Base-by-base conservation (phyloP, 2,888 invertebrate genomes). In the Xestia c-nigrum region DNA sequence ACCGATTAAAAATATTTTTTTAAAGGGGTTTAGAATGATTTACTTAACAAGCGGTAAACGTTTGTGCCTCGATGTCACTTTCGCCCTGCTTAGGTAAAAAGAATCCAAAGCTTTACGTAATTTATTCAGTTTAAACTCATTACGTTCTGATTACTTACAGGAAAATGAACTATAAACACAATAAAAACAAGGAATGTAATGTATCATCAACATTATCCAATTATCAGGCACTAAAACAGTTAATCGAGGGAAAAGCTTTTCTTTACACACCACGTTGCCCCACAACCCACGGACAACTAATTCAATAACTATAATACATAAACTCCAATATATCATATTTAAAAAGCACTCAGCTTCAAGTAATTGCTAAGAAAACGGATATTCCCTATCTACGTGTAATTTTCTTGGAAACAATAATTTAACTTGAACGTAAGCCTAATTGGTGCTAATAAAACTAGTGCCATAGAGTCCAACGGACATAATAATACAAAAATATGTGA, bases 291-390 rank as follows among this genome's bases (percentile, higher is more conserved):
- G 52, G 21, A 55, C 57, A 61, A 63, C 69, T 80, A 76, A 76
- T 74, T 66, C 46, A 63, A 72, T 74, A 67, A 67, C 66, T 52
- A n/a, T n/a, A 31, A 52, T n/a, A 57, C 68, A 72, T 74, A 68
- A 67, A 72, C 67, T 72, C 52, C 38, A 64, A 38, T 52, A 72
- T 64, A 81, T 76, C 59, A 59, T 55, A 64, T 83, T 81, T 70
- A 65, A 73, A 75, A 72, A 72, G 57, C 55, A 72, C 72, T 59
- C 64, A 52, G 12, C 14, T 57, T 63, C 46, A 38, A 73, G 61
- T 72, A 47, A 72, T 79, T 52, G 57, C 63, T 63, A 46, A 21
- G 46, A 21, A 72, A 84, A 61, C 38, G 1, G 31, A 55, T 55
- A 55, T 43, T 14, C 46, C 16, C 10, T 38, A 16, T 16, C 43